Base-by-base conservation (phyloP, 1,140 invertebrate genomes). In the Pararge aegeria region DNA sequence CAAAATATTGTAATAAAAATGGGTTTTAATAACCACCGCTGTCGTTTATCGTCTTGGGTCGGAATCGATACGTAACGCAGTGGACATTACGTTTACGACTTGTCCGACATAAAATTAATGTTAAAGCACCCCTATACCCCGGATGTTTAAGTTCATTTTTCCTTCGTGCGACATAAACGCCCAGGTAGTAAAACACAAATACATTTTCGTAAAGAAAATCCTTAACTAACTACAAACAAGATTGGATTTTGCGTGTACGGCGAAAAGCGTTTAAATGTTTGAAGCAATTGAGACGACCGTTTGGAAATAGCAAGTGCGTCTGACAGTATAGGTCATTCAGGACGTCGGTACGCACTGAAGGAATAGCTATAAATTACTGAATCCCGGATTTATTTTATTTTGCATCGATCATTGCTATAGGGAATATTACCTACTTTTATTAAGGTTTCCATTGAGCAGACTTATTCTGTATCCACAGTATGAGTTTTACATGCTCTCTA, bases 301-400 rank as follows among this genome's bases (percentile, higher is more conserved):
- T 73, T 63, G 71, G 72, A 82, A 82, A 67, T 68, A 68, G 68
- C 79, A 75, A 70, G 75, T 82, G 79, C 66, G 73, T 71, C 64
- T 78, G 79, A 82, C 79, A 82, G 76, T 61, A 21, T 70, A 72
- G 75, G 75, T 80, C 78, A 73, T 78, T 81, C 76, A 75, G 67
- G 66, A 72, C 68, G 65, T 61, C 66, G 68, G 77, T 78, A 69
- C 53, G 52, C 53, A 55, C 37, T 61, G 59, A 61, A 44, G 44
- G 34, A 42, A 61, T 52, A 38, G 44, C 46, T 29, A 42, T 42
- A 42, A 42, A 42, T 16, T 40, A 40, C 9, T 6, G 13, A 16
- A 42, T 15, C 18, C 16, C 16, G 38, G 16, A 42, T 42, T 42
- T 16, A 42, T 42, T 42, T 42, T 42, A 18, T 42, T 42, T 42